Percentiles rank a stretch among this genome's conserved stretches.
Conservation (phyloP, 2,797 vertebrate genomes). For the Scolopax bukidnonensis region DNA sequence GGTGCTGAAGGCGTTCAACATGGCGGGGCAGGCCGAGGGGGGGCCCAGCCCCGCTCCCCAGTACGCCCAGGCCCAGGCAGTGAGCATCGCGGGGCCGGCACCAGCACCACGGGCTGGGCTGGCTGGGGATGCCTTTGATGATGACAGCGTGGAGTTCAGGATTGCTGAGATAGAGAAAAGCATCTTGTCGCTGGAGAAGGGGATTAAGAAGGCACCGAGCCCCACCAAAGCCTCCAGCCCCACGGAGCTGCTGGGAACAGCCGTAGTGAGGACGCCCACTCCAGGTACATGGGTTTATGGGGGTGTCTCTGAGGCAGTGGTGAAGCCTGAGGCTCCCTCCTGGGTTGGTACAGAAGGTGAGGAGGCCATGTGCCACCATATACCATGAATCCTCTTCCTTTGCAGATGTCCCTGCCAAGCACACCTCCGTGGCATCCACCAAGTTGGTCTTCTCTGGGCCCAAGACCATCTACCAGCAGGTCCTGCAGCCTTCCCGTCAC, state of each 20-base stretch:
- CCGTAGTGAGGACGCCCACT: slow-evolving; percentile 21
- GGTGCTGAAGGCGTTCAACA: slow-evolving; percentile 69
- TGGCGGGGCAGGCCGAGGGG: background rate
- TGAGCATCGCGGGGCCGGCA: background rate
- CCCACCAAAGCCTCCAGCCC: slow-evolving; percentile 70
- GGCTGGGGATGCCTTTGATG: slow-evolving; percentile 1
- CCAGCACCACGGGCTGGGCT: fast-evolving
- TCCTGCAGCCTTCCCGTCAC: slow-evolving; percentile 60
- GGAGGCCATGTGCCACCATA: fast-evolving
- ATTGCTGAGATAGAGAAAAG: slow-evolving; percentile 75
- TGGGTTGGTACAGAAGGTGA: background rate
- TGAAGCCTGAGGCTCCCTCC: background rate
- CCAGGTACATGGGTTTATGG: slow-evolving; percentile 11
- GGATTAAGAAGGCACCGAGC: slow-evolving; percentile 73
- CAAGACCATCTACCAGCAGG: slow-evolving; percentile 75
- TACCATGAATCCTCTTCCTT: background rate
- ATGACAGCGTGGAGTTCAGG: slow-evolving; percentile 59
- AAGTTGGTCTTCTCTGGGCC: slow-evolving; percentile 82
- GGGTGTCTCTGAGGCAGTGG: fast-evolving
- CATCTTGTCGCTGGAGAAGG: slow-evolving; percentile 74
- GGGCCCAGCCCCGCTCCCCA: background rate
- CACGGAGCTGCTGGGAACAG: background rate
- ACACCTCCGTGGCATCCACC: slow-evolving; percentile 77
- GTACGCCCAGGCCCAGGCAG: slow-evolving; percentile 50
- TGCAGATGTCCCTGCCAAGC: slow-evolving; percentile 71